Base-by-base conservation (phyloP, 2,113 vertebrate species). In the Copsychus sechellarum region DNA sequence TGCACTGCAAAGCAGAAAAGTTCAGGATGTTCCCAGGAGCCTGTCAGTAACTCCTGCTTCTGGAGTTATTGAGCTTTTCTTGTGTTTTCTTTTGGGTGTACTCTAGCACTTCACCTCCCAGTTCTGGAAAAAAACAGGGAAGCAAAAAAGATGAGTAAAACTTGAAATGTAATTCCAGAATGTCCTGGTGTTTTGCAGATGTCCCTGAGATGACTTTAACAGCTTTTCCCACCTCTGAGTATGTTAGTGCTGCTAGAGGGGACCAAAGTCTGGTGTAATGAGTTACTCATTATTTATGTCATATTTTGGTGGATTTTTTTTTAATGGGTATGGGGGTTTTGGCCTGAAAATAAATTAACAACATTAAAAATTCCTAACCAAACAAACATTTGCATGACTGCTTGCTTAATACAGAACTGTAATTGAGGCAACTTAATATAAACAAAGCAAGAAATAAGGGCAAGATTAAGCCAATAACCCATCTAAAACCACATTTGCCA, bases 141-240 rank as follows among this genome's bases (percentile, higher is more conserved):
- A 51, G 38, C 26, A 48, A 9, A 28, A 91, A 88, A 56, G 40
- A 66, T 66, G n/a, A 62, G 22, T 88, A 25, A 64, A 62, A 38
- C 9, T 38, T 42, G 45, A 77, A 73, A 50, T 88, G 31, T 84
- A 60, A 84, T 89, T 86, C 58, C 51, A 51, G 54, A 51, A 17
- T 29, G 20, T 61, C 54, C 26, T 70, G 43, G 57, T 61, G 50
- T 47, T 84, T 90, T 71, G 65, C 82, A 92, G 61, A 67, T 82
- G 69, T 78, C 61, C n/a, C 28, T 54, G 64, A 67, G 93, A 94
- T 92, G 9, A n/a, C 45, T 94, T 88, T 65, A 86, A 25, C 96
- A 86, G 72, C 36, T 74, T 57, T 86, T 87, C 5, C 36, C 79
- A 70, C 34, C 33, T 29, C 53, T 0, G 9, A 48, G 26, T 40